phyloP scores from a whole-genome alignment of 1,140 invertebrate genomes.

The Odontomachus brunneus region DNA sequence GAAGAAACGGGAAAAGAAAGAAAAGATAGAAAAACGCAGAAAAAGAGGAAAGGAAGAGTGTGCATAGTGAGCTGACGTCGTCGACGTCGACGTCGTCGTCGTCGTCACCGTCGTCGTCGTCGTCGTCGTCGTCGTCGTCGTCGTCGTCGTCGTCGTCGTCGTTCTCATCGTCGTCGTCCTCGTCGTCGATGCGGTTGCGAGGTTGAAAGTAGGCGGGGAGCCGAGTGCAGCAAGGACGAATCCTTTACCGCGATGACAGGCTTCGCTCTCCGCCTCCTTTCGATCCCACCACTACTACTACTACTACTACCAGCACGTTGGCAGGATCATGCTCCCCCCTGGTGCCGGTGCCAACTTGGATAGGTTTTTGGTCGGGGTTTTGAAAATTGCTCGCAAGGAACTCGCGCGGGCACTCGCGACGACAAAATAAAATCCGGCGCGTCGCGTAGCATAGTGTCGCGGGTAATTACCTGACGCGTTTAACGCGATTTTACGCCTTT shows the following conservation, averaged over 20 bases:
- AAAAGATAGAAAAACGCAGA: background rate
- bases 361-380: slow-evolving; percentile 24
- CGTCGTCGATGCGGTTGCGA: slow-evolving; percentile 44
- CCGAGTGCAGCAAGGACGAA: slow-evolving; percentile 55
- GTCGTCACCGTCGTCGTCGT: too few species aligned
- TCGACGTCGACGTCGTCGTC: background rate
- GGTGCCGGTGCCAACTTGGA: slow-evolving; percentile 23
- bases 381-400: slow-evolving; percentile 38
- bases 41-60: background rate
- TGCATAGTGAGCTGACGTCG: slow-evolving; percentile 17
- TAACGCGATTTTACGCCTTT: slow-evolving; percentile 56
- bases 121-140: background rate
- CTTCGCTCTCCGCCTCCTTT: slow-evolving; percentile 60
- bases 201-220: slow-evolving; percentile 58
- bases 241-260: slow-evolving; percentile 60
- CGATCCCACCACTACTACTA: slow-evolving; percentile 42
- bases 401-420: background rate
- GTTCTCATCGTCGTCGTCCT: slow-evolving; percentile 10
- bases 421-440: slow-evolving; percentile 25
- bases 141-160: background rate
- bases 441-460: too few species aligned
- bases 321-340: slow-evolving; percentile 50
- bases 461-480: slow-evolving; percentile 57
- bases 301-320: slow-evolving; percentile 28
- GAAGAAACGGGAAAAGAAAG: background rate